Evolutionary conservation across 2,888 invertebrate genomes (phyloP).

Genomic region (Chymomyza procnemis): DNA sequence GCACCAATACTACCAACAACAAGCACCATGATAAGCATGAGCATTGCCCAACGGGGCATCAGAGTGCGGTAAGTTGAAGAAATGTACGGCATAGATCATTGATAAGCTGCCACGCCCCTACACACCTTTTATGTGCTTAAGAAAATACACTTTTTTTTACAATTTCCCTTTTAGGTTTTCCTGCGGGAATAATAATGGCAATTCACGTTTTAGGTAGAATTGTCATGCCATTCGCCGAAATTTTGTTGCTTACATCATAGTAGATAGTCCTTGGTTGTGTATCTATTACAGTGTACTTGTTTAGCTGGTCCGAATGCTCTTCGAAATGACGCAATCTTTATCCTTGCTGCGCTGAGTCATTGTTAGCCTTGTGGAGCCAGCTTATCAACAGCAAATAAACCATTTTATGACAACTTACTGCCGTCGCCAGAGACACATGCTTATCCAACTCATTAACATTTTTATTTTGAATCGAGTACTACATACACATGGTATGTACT

Average conservation of each 20-base stretch:
- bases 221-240: neutral
- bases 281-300: neutral
- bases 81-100: too few relatives aligned
- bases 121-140: too few relatives aligned
- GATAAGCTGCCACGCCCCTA: too few relatives aligned
- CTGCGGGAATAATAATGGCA: too few relatives aligned
- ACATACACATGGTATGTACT: neutral
- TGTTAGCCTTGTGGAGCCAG: slow-evolving; percentile 32
- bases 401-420: slow-evolving; percentile 51
- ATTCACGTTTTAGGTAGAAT: too few relatives aligned
- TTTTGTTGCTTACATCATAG: neutral
- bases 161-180: too few relatives aligned
- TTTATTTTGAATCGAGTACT: neutral
- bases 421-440: slow-evolving; percentile 27
- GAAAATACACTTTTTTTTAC: too few relatives aligned
- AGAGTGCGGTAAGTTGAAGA: slow-evolving; percentile 68
- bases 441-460: neutral
- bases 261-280: neutral
- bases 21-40: slow-evolving; percentile 65
- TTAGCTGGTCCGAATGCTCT: neutral
- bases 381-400: slow-evolving; percentile 57
- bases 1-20: slow-evolving; percentile 34
- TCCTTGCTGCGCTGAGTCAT: slow-evolving; percentile 62
- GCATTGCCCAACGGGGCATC: slow-evolving; percentile 75
- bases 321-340: slow-evolving; percentile 55